These are phyloP conservation scores for Anoura caudifer DNA, from an alignment of 2,113 vertebrate genomes.

Conservation along the genomic window DNA sequence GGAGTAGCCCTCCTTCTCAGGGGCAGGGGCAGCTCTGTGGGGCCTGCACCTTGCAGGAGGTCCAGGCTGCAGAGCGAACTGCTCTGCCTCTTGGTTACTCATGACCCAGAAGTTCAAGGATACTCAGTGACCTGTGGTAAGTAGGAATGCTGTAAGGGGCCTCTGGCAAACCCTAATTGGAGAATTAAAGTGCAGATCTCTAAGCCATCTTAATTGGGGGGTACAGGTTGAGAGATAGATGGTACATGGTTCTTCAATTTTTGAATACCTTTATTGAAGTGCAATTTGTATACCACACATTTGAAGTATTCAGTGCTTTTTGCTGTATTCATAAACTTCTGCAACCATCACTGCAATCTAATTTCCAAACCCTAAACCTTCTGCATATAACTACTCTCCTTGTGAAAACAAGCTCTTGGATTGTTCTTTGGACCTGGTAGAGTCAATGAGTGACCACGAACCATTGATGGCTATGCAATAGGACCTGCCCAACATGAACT, in stretches of 20 bases:
- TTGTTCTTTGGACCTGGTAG: neutral
- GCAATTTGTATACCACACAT: neutral
- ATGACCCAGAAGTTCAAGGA: neutral
- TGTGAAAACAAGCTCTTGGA: neutral
- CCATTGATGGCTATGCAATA: neutral
- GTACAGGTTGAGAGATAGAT: neutral
- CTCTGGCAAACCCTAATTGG: neutral
- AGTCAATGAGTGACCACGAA: neutral
- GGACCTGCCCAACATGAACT: neutral
- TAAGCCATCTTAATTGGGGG: neutral
- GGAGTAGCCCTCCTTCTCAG: neutral
- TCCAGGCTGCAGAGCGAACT: neutral
- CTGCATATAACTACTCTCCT: neutral
- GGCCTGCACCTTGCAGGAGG: neutral
- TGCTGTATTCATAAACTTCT: neutral
- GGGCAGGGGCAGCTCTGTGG: neutral
- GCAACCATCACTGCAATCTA: neutral
- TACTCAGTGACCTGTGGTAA: neutral
- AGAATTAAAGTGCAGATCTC: neutral
- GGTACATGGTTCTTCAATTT: neutral
- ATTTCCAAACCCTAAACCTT: neutral
- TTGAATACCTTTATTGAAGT: neutral
- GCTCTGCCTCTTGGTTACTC: neutral
- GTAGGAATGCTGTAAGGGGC: neutral
- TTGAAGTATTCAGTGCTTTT: neutral